A percentile compares a stretch with the other conserved stretches of the same genome.
phyloP scores from a whole-genome alignment of 2,113 vertebrate species.

The Todiramphus chloris region DNA sequence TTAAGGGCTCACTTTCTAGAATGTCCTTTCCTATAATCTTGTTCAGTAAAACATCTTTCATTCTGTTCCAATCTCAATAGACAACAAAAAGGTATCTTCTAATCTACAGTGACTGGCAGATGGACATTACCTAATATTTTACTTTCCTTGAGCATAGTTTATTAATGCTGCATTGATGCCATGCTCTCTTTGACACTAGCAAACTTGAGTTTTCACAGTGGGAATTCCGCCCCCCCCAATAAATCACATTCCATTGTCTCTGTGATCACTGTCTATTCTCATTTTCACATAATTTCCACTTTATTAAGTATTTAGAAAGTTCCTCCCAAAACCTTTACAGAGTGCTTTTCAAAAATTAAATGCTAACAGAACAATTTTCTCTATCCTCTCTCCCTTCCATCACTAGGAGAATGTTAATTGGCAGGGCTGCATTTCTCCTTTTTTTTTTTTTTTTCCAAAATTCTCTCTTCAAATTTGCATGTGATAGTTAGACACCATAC shows the following conservation, averaged over 20 bases:
- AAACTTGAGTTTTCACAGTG: background rate
- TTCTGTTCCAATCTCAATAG: slow-evolving; percentile 13
- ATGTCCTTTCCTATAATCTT: background rate
- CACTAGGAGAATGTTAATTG: background rate
- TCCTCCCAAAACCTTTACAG: background rate
- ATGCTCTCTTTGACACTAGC: background rate
- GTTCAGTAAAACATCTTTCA: background rate
- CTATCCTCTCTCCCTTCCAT: background rate
- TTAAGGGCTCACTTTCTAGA: background rate
- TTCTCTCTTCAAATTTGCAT: background rate
- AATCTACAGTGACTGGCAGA: background rate
- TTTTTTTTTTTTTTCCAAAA: background rate
- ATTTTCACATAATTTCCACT: slow-evolving; percentile 15
- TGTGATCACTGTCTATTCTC: slow-evolving; percentile 19
- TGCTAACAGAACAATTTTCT: background rate
- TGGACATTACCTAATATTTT: background rate
- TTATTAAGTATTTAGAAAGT: slow-evolving; percentile 38
- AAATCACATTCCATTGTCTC: slow-evolving; percentile 38
- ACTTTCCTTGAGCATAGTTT: background rate
- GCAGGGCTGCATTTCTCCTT: background rate
- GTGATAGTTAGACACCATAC: background rate
- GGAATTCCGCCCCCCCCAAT: background rate
- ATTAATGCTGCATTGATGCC: background rate
- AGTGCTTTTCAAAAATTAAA: slow-evolving; percentile 29
- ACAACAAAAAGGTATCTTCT: background rate